Conservation (phyloP, 2,797 vertebrate genomes). For the Lindbergichthys nudifrons region DNA sequence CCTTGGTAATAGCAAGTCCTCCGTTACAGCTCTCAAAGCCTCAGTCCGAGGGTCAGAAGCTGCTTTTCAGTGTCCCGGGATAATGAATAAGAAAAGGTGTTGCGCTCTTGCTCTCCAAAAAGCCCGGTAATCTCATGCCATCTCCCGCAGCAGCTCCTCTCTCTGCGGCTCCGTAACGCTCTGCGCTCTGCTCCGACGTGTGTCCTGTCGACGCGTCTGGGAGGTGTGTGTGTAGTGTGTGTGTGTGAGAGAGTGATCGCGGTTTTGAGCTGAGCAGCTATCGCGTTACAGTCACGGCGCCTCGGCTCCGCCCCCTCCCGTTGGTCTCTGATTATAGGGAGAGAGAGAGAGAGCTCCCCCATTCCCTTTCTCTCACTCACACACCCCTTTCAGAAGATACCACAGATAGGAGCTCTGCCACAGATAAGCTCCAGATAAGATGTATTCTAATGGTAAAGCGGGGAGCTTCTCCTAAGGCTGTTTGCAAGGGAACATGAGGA, state of each 20-base stretch:
- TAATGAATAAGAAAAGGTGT: background rate
- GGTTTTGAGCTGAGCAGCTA: constrained; percentile 85
- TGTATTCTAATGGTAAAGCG: constrained; percentile 50
- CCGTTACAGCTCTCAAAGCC: background rate
- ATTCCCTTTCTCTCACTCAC: background rate
- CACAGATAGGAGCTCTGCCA: constrained; percentile 50
- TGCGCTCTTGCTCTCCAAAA: constrained; percentile 9
- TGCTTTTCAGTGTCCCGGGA: background rate
- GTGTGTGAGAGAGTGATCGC: constrained; percentile 77
- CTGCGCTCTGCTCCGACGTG: constrained; percentile 49
- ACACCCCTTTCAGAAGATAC: constrained; percentile 36
- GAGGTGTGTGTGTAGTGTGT: constrained; percentile 71
- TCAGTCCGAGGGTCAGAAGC: background rate
- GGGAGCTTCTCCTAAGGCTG: constrained; percentile 51
- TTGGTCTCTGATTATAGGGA: constrained; percentile 81
- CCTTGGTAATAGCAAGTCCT: constrained; percentile 24
- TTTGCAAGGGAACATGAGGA: constrained; percentile 40
- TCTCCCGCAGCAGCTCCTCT: constrained; percentile 47
- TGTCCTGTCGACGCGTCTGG: constrained; percentile 44
- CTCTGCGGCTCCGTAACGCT: constrained; percentile 39
- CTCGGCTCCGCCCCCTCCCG: constrained; percentile 86
- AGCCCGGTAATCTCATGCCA: constrained; percentile 18
- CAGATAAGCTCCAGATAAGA: constrained; percentile 62
- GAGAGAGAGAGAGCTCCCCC: constrained; percentile 23
- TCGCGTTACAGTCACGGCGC: constrained; percentile 89